Percentiles rank a stretch among this genome's conserved stretches.
Evolutionary conservation across 2,888 invertebrate species (phyloP).

Genomic region (Drosophila birchii): DNA sequence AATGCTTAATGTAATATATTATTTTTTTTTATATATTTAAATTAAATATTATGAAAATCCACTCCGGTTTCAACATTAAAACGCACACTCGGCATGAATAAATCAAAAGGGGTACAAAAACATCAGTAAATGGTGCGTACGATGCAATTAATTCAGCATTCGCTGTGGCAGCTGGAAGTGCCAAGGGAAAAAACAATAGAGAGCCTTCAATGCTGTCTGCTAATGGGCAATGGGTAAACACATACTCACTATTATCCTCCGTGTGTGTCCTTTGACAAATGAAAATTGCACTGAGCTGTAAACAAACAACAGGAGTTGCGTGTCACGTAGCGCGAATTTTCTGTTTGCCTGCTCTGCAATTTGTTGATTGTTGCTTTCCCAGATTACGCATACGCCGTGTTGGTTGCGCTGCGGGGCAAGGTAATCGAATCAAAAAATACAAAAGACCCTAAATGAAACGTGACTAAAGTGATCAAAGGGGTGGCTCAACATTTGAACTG

Average conservation of each 20-base stretch:
- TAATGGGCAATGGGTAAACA: conserved; percentile 32
- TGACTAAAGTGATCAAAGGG: conserved; percentile 11
- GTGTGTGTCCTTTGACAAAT: conserved; percentile 38
- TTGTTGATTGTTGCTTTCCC: conserved; percentile 31
- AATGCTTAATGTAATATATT: background rate
- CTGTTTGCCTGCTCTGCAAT: conserved; percentile 21
- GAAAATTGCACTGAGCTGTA: conserved; percentile 42
- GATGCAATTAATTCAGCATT: conserved; percentile 34
- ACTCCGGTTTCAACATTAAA: background rate
- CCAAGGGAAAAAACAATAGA: conserved; percentile 9
- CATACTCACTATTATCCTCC: conserved; percentile 6
- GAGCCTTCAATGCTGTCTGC: conserved; percentile 17
- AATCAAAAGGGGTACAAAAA: conserved; percentile 11
- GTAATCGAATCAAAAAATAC: conserved; percentile 7
- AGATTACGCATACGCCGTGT: conserved; percentile 43
- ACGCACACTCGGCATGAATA: conserved; percentile 15
- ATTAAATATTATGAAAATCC: background rate
- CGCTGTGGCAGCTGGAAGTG: background rate
- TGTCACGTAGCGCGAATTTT: conserved; percentile 41
- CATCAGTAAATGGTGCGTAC: conserved; percentile 20
- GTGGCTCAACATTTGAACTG: background rate
- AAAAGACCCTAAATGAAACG: conserved; percentile 8
- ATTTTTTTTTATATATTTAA: background rate
- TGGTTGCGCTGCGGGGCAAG: background rate
- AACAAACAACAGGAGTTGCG: conserved; percentile 43